Conservation (phyloP, 2,797 vertebrate species). For the Sciurus vulgaris region DNA sequence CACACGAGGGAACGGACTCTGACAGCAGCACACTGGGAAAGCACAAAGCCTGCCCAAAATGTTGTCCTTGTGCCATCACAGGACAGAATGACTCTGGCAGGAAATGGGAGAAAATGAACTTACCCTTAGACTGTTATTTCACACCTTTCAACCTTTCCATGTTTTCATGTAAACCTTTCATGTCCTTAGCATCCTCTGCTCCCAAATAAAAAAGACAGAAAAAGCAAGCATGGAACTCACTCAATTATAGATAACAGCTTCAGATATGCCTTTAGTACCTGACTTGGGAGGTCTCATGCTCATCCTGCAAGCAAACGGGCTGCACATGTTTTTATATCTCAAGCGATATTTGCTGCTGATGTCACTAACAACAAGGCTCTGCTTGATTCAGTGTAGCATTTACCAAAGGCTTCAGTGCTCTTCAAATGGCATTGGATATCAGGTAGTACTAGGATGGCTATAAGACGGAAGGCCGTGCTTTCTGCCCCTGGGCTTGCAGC, state of each 20-base stretch:
- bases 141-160: neutral
- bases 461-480: neutral
- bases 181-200: neutral
- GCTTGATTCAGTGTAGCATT: neutral
- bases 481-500: neutral
- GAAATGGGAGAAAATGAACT: neutral
- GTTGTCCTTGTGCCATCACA: rapidly evolving
- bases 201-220: neutral
- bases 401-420: neutral
- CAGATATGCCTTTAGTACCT: neutral
- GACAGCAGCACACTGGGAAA: neutral
- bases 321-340: neutral
- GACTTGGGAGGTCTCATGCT: neutral
- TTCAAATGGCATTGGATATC: neutral
- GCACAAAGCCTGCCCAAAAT: neutral
- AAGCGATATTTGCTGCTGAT: neutral
- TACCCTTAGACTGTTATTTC: neutral
- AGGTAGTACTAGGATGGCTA: neutral
- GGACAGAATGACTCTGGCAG: neutral
- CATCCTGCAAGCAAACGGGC: neutral
- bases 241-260: neutral
- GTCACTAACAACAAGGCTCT: neutral
- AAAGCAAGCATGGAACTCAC: neutral
- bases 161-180: neutral
- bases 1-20: neutral